phyloP scores from a whole-genome alignment of 2,797 vertebrate species.

The Meriones psammophilus region DNA sequence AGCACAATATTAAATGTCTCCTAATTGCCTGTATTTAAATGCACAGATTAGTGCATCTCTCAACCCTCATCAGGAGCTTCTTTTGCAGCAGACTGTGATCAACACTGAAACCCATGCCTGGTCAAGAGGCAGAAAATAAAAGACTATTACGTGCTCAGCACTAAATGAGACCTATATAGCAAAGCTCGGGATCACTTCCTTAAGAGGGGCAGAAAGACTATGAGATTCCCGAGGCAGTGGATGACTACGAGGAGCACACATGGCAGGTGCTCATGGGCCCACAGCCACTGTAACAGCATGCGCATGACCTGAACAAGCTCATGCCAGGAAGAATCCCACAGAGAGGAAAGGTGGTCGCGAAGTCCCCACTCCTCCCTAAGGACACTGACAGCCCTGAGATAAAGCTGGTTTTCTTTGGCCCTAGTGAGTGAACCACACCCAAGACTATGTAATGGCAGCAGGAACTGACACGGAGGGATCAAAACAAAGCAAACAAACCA shows the following conservation, averaged over 20 bases:
- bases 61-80: background rate
- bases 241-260: background rate
- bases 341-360: background rate
- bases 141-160: background rate
- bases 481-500: background rate
- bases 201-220: background rate
- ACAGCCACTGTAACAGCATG: background rate
- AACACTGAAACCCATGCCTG: background rate
- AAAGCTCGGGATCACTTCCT: background rate
- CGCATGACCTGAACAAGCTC: background rate
- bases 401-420: background rate
- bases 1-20: background rate
- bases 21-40: background rate
- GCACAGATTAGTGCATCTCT: background rate
- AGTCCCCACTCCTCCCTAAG: background rate
- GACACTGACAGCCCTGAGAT: background rate
- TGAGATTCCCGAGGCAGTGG: too few species aligned
- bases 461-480: background rate
- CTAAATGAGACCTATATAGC: background rate
- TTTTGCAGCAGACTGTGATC: background rate
- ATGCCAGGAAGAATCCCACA: background rate
- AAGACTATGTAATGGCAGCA: background rate
- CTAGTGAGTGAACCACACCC: background rate
- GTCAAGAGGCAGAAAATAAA: background rate
- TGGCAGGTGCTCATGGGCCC: background rate